phyloP scores from a whole-genome alignment of 2,888 invertebrate species.

The Cecidostiba fungosa region DNA sequence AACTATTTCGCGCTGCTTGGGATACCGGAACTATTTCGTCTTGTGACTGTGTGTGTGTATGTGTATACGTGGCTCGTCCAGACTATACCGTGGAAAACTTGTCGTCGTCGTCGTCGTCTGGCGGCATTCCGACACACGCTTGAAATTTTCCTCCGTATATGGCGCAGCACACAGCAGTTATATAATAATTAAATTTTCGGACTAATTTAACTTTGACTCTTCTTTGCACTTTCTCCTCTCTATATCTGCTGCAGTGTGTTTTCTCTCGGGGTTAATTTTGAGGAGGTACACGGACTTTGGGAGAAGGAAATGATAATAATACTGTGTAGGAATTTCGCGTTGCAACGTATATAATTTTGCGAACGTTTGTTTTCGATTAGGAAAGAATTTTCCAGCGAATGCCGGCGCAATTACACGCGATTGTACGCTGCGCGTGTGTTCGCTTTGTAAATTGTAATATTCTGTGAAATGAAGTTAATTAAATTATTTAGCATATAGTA shows the following conservation, averaged over 20 bases:
- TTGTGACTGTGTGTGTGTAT: neutral
- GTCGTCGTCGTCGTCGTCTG: neutral
- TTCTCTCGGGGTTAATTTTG: neutral
- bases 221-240: neutral
- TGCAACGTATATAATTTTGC: neutral
- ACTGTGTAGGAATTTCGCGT: too few relatives aligned
- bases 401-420: neutral
- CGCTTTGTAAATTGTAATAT: slow-evolving; percentile 6
- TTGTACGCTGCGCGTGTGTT: neutral
- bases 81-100: slow-evolving; percentile 1
- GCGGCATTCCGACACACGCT: slow-evolving; percentile 1
- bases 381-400: neutral
- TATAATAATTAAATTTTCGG: slow-evolving; percentile 49
- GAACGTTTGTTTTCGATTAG: neutral
- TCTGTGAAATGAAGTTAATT: neutral
- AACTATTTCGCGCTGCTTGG: slow-evolving; percentile 48
- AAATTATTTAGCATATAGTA: neutral
- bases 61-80: neutral
- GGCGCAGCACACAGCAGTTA: neutral
- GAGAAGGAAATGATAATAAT: neutral
- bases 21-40: slow-evolving; percentile 49
- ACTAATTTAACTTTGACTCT: slow-evolving; percentile 48
- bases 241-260: neutral
- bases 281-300: neutral
- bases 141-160: neutral